Evolutionary conservation across 2,797 vertebrate genomes (phyloP).

Genomic region (Dicrostonyx torquatus): DNA sequence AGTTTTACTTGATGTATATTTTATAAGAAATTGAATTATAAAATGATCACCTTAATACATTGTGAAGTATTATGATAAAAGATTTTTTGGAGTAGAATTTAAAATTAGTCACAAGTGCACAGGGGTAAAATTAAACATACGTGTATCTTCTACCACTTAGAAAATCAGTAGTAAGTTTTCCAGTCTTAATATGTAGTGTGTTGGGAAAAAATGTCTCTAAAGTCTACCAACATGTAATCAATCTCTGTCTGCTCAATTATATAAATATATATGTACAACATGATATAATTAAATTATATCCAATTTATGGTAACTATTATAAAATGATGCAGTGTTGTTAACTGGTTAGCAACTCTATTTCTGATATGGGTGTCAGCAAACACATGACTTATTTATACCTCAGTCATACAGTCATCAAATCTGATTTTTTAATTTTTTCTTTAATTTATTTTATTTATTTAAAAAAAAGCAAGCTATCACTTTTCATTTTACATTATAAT

Average conservation of each 20-base stretch:
- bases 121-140: constrained; percentile 10
- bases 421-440: background rate
- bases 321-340: background rate
- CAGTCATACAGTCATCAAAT: constrained; percentile 12
- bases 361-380: background rate
- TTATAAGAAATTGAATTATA: constrained; percentile 38
- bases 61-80: background rate
- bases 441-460: too few species aligned
- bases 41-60: constrained; percentile 20
- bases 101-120: constrained; percentile 19
- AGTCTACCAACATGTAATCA: background rate
- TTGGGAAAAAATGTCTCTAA: background rate
- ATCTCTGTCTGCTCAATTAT: constrained; percentile 2
- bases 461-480: too few species aligned
- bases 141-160: background rate
- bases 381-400: background rate
- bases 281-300: constrained; percentile 60
- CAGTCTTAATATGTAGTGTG: background rate
- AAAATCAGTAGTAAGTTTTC: background rate
- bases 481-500: too few species aligned
- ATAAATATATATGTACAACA: background rate
- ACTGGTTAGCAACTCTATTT: constrained; percentile 19
- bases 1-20: constrained; percentile 22
- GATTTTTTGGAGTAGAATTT: constrained; percentile 38
- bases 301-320: background rate